Percentiles rank a stretch among this genome's conserved stretches.
These are phyloP conservation scores for Meiosimyza platycephala DNA, from an alignment of 2,888 invertebrate species.

Conservation along the genomic window DNA sequence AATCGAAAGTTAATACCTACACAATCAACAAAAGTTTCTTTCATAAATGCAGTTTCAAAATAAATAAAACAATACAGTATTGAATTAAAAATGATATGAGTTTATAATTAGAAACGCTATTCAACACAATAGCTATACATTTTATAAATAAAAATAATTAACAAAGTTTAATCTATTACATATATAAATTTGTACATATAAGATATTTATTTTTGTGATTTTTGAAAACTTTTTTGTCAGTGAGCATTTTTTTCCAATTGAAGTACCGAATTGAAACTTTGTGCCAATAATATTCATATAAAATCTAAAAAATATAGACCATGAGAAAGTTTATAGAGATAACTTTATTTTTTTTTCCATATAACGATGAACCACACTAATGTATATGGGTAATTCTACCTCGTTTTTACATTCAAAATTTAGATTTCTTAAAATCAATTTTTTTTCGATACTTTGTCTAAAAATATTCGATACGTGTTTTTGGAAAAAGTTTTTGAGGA, in stretches of 20 bases:
- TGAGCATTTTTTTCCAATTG: too few relatives aligned
- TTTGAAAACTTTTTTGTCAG: too few relatives aligned
- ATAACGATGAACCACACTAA: background rate
- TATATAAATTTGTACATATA: background rate
- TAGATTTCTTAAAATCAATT: too few relatives aligned
- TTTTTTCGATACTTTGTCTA: too few relatives aligned
- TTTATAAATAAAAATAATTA: background rate
- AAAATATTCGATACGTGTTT: too few relatives aligned
- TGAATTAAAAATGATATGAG: background rate
- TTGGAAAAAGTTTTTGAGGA: too few relatives aligned
- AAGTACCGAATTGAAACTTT: slow-evolving; percentile 1
- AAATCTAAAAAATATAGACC: too few relatives aligned
- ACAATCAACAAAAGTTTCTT: too few relatives aligned
- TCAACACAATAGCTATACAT: background rate
- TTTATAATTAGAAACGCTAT: background rate
- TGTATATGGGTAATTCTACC: too few relatives aligned
- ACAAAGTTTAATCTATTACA: background rate
- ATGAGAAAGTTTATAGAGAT: too few relatives aligned
- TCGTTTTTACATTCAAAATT: too few relatives aligned
- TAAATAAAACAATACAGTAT: too few relatives aligned
- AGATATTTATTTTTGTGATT: background rate
- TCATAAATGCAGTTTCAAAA: background rate
- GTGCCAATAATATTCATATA: slow-evolving; percentile 4
- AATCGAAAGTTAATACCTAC: background rate
- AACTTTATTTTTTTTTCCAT: background rate